These are phyloP conservation scores for Caenorhabditis sinica DNA, from an alignment of 2,888 invertebrate genomes.

Conservation along the genomic window DNA sequence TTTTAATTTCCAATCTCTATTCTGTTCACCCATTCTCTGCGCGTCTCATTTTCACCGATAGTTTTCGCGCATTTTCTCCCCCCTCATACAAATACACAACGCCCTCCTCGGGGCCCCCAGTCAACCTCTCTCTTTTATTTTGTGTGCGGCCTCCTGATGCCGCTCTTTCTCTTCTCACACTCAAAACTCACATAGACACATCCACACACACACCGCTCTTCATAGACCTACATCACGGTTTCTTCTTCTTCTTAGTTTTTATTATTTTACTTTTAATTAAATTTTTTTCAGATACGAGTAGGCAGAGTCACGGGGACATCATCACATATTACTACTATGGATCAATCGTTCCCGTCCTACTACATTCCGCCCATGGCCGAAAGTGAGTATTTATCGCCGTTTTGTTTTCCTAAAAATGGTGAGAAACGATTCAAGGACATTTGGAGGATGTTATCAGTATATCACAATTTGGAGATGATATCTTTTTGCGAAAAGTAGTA, in stretches of 20 bases:
- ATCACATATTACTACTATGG: conserved; percentile 27
- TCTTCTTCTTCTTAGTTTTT: conserved; percentile 30
- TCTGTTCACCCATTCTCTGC: conserved; percentile 11
- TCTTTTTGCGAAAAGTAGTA: too few species aligned
- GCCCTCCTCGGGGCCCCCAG: background rate
- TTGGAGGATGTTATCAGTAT: background rate
- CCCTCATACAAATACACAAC: conserved; percentile 9
- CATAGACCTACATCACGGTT: conserved; percentile 47
- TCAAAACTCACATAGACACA: conserved; percentile 10
- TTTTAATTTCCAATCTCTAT: conserved; percentile 6
- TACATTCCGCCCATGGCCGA: conserved; percentile 61
- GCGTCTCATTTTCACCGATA: conserved; percentile 27
- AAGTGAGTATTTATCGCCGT: conserved; percentile 36
- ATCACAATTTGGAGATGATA: background rate
- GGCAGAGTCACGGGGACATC: conserved; percentile 23
- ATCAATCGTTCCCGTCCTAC: conserved; percentile 49
- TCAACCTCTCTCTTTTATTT: conserved; percentile 5
- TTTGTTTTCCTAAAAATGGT: background rate
- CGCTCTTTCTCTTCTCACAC: conserved; percentile 31
- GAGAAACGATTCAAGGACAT: background rate
- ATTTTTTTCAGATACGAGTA: conserved; percentile 46
- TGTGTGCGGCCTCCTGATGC: background rate
- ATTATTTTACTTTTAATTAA: background rate
- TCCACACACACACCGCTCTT: background rate
- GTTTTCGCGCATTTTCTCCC: conserved; percentile 50